Conservation (phyloP, 2,888 invertebrate genomes). For the Callimorpha dominula region DNA sequence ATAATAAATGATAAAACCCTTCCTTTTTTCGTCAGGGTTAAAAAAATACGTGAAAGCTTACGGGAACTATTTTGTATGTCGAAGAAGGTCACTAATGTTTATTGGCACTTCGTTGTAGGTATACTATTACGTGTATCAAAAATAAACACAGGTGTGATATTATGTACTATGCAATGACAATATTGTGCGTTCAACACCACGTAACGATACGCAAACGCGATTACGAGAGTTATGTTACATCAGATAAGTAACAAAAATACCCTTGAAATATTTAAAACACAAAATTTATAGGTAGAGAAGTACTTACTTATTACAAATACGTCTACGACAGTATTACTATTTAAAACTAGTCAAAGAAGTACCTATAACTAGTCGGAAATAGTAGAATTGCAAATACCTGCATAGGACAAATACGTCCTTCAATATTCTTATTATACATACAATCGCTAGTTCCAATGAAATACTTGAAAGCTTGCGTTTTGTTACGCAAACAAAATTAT, state of each 20-base stretch:
- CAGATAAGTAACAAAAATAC: not conserved
- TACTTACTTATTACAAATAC: too few relatives aligned
- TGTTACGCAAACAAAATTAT: not conserved
- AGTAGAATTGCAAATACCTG: too few relatives aligned
- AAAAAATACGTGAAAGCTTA: not conserved
- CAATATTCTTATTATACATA: not conserved
- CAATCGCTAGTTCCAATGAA: not conserved
- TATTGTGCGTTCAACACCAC: not conserved
- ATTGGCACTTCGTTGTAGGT: not conserved
- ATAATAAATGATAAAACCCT: too few relatives aligned
- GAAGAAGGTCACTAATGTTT: not conserved
- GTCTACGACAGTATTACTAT: too few relatives aligned
- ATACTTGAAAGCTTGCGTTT: not conserved
- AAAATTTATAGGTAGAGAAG: too few relatives aligned
- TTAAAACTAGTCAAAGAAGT: too few relatives aligned
- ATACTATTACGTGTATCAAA: not conserved
- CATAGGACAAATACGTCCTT: too few relatives aligned
- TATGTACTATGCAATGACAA: not conserved
- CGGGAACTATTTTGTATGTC: not conserved
- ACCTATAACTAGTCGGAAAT: too few relatives aligned
- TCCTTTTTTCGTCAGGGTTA: too few relatives aligned
- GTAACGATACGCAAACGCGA: not conserved
- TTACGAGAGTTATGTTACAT: not conserved
- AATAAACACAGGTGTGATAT: not conserved
- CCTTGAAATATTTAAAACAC: too few relatives aligned